Evolutionary conservation across 1,140 invertebrate species (phyloP).

Genomic region (Adoxophyes honmai): DNA sequence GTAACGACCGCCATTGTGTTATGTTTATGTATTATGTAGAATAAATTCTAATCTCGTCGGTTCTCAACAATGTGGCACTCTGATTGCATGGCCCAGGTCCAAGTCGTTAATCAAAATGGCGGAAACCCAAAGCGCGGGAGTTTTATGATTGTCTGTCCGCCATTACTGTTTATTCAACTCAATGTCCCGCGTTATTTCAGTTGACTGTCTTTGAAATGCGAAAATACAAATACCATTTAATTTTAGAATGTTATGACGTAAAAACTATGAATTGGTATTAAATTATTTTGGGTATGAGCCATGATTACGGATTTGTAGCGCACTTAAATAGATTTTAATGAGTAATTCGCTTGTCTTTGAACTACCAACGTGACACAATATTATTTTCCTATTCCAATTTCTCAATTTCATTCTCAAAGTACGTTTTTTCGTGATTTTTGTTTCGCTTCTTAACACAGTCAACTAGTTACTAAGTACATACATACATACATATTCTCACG

Average conservation of each 20-base stretch:
- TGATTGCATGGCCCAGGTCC: conserved; percentile 47
- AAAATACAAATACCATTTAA: conserved; percentile 2
- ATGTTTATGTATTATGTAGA: background rate
- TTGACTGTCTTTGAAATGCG: background rate
- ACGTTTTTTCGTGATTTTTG: no score
- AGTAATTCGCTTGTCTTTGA: background rate
- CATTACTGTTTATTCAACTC: conserved; percentile 40
- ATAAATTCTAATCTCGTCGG: background rate
- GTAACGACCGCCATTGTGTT: conserved; percentile 1
- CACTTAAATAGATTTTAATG: background rate
- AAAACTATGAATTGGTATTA: conserved; percentile 6
- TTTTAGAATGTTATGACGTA: conserved; percentile 2
- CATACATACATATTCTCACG: no score
- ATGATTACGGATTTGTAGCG: background rate
- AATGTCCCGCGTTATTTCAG: conserved; percentile 34
- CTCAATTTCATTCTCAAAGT: no score
- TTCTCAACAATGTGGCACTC: conserved; percentile 24
- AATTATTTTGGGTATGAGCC: conserved; percentile 9
- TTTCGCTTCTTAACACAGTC: no score
- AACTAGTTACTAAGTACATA: no score
- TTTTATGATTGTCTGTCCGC: conserved; percentile 55
- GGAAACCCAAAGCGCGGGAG: conserved; percentile 51
- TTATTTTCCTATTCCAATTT: no score
- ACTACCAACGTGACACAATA: background rate
- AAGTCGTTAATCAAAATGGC: conserved; percentile 64